These are phyloP conservation scores for Rhegmatorhina hoffmannsi DNA, from an alignment of 2,113 vertebrate species.

Conservation along the genomic window DNA sequence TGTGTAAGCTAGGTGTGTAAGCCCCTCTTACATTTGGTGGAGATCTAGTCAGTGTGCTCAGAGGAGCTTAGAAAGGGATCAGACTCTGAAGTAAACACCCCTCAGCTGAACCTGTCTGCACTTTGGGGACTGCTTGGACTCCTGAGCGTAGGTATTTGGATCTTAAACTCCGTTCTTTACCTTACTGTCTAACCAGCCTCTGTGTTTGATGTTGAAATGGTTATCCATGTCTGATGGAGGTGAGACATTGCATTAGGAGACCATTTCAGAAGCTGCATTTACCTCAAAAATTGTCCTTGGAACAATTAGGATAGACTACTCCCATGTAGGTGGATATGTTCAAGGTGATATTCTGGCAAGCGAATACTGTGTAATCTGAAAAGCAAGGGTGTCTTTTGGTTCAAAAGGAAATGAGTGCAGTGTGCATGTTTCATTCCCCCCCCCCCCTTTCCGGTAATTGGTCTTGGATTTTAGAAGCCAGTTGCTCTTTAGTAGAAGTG, in stretches of 20 bases:
- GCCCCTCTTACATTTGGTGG: background rate
- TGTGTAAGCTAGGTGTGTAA: background rate
- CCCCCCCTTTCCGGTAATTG: background rate
- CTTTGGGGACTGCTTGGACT: background rate
- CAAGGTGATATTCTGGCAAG: background rate
- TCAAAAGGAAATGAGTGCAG: background rate
- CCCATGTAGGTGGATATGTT: background rate
- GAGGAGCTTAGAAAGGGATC: background rate
- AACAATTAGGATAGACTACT: background rate
- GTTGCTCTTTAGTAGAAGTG: background rate
- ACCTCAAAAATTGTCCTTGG: background rate
- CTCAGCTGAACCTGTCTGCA: background rate
- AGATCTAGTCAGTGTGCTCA: background rate
- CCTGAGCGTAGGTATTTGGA: background rate
- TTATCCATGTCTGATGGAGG: background rate
- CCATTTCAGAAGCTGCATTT: background rate
- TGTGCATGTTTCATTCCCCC: background rate
- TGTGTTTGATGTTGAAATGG: background rate
- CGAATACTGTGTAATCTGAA: background rate
- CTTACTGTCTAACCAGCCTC: background rate
- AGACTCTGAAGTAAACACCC: background rate
- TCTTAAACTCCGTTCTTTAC: background rate
- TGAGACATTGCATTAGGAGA: background rate
- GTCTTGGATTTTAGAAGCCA: background rate
- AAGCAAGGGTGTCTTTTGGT: background rate